phyloP scores from a whole-genome alignment of 2,888 invertebrate genomes.

The Anthrax anthrax region DNA sequence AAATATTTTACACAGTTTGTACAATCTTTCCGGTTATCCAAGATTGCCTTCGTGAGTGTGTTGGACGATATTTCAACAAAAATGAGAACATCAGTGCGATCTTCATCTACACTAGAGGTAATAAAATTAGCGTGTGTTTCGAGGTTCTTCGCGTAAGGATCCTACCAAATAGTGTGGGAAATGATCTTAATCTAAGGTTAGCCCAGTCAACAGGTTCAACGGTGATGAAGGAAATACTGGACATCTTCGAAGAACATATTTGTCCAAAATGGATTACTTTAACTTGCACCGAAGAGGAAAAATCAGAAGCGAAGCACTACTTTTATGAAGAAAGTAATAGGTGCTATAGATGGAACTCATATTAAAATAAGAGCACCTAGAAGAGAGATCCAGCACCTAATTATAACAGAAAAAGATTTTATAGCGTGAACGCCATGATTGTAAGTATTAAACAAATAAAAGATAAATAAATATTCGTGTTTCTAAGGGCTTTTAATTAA shows the following conservation, averaged over 20 bases:
- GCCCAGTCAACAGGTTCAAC: constrained; percentile 5
- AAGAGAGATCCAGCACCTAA: not conserved
- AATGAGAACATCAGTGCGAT: not conserved
- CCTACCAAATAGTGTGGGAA: not conserved
- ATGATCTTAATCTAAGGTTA: constrained; percentile 3
- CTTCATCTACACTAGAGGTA: not conserved
- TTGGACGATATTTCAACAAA: not conserved
- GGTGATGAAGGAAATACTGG: constrained; percentile 3
- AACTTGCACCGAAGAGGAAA: not conserved
- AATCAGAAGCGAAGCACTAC: not conserved
- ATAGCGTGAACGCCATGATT: constrained; percentile 4
- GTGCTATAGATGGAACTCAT: not conserved
- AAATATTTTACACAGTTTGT: no score
- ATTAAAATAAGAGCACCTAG: not conserved
- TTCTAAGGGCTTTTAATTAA: not conserved
- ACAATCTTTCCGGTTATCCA: not conserved
- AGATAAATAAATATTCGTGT: no score
- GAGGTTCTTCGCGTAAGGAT: not conserved
- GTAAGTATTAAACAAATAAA: no score
- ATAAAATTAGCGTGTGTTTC: not conserved
- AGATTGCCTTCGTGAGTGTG: not conserved
- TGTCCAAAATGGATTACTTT: constrained; percentile 6
- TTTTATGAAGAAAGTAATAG: not conserved
- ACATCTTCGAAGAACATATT: constrained; percentile 1
- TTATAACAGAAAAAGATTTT: not conserved